Percentiles rank a stretch among this genome's conserved stretches.
phyloP scores from a whole-genome alignment of 2,888 invertebrate genomes.

The Drosophila heteroneura region DNA sequence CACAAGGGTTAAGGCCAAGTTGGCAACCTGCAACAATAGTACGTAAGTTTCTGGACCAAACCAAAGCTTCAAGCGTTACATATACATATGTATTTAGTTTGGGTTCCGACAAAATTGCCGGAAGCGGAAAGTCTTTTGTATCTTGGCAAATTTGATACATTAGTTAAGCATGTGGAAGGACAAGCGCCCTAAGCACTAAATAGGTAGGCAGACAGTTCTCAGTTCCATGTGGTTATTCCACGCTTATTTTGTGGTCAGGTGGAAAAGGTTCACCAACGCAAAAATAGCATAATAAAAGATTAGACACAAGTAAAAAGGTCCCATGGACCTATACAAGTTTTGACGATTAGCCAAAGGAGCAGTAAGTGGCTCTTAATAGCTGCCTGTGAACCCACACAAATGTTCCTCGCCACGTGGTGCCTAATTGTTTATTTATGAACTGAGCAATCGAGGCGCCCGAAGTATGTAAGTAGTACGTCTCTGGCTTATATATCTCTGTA shows the following conservation, averaged over 20 bases:
- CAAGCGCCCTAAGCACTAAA: constrained; percentile 18
- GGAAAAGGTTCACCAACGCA: constrained; percentile 7
- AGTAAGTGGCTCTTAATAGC: constrained; percentile 23
- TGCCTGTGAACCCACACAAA: constrained; percentile 60
- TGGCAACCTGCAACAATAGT: constrained; percentile 41
- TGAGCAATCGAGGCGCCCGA: constrained; percentile 30
- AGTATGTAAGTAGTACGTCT: constrained; percentile 29
- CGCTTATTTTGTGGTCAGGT: constrained; percentile 45
- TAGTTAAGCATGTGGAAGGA: constrained; percentile 31
- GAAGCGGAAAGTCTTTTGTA: constrained; percentile 67
- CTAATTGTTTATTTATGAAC: constrained; percentile 70
- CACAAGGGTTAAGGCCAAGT: constrained; percentile 46
- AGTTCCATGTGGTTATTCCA: constrained; percentile 43
- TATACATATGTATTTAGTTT: constrained; percentile 17
- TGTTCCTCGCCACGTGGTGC: constrained; percentile 33
- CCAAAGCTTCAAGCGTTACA: constrained; percentile 39
- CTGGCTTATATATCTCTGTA: constrained; percentile 8
- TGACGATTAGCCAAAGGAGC: constrained; percentile 40
- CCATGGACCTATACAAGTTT: constrained; percentile 23
- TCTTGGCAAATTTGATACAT: constrained; percentile 63
- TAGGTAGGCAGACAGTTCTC: constrained; percentile 29
- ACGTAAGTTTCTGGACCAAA: constrained; percentile 58
- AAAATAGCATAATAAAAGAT: constrained; percentile 25
- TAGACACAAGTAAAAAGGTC: constrained; percentile 15
- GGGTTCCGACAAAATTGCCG: constrained; percentile 56